Evolutionary conservation across 2,888 invertebrate genomes (phyloP), one percentile per base, ranked within the genome.

Genomic region (Disparrhopalites patrizii): DNA sequence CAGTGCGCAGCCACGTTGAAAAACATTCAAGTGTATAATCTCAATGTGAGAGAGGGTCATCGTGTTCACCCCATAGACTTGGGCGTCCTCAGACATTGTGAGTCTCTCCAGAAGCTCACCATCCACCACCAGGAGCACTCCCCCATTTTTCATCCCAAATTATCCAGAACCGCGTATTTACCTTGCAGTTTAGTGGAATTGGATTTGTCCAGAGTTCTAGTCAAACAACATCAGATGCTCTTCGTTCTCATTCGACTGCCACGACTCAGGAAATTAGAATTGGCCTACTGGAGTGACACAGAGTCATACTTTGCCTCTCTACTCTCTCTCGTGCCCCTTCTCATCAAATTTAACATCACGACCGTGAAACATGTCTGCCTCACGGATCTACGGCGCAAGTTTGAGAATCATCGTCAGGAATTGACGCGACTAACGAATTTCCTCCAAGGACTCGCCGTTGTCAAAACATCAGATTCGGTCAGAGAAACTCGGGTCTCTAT

Each of bases 211-310:
- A 40, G 68, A n/a, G 28, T 68, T 1, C 27, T 36, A 1, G 30
- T 70, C 13, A 65, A 68, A 55, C 68, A 65, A 13, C 67, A 70
- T 33, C 70, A 70, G 36, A 51, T 56, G n/a, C 38, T 68, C 50
- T 70, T 68, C 31, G 18, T 70, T 1, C 47, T 68, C 15, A 47
- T 70, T n/a, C 61, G 68, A 28, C 43, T 70, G 4, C 70, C 65
- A 1, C 2, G 47, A 36, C 10, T 70, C 13, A 47, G 47, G 15
- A 55, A 36, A 5, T n/a, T 68, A 1, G 56, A 43, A 8, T 33
- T 70, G 20, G 54, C 68, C 8, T 54, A 43, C n/a, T 68, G 68
- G 68, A 65, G 57, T 20, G 67, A 67, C 25, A 25, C 56, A 4
- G 66, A 63, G n/a, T 47, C 40, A 1, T 30, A 62, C 2, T 38